A percentile compares a stretch with the other conserved stretches of the same genome.
Conservation (phyloP, 2,113 vertebrate species). For the Grammomys dolichurus region DNA sequence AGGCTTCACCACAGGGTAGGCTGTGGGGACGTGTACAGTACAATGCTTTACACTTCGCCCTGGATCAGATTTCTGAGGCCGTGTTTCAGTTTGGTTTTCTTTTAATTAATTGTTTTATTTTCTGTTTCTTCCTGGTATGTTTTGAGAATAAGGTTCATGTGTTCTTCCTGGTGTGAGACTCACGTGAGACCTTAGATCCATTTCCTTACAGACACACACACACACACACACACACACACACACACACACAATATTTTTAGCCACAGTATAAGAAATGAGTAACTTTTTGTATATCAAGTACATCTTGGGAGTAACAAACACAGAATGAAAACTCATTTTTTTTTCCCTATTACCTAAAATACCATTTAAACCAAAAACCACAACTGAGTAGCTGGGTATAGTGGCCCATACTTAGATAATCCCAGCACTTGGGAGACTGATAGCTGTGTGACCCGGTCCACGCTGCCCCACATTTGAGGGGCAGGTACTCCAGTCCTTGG, state of each 20-base stretch:
- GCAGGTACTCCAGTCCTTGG: too few species aligned
- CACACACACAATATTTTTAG: background rate
- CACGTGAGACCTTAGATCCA: background rate
- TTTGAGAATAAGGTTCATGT: conserved; percentile 6
- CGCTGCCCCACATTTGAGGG: too few species aligned
- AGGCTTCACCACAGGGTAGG: background rate
- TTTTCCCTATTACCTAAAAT: conserved; percentile 51
- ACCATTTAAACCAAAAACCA: conserved; percentile 7
- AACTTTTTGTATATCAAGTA: conserved; percentile 5
- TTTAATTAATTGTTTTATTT: background rate
- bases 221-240: background rate
- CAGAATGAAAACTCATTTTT: background rate
- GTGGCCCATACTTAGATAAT: background rate
- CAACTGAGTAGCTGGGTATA: background rate
- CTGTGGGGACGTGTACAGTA: background rate
- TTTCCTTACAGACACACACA: background rate
- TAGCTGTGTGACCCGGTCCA: background rate
- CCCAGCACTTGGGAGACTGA: background rate
- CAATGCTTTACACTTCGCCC: background rate
- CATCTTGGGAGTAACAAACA: background rate
- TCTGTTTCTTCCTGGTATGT: background rate
- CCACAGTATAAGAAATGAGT: background rate
- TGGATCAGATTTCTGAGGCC: background rate
- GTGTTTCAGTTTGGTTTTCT: background rate
- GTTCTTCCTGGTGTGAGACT: background rate